Base-by-base conservation (phyloP, 2,888 invertebrate species). In the Apotomis capreana region DNA sequence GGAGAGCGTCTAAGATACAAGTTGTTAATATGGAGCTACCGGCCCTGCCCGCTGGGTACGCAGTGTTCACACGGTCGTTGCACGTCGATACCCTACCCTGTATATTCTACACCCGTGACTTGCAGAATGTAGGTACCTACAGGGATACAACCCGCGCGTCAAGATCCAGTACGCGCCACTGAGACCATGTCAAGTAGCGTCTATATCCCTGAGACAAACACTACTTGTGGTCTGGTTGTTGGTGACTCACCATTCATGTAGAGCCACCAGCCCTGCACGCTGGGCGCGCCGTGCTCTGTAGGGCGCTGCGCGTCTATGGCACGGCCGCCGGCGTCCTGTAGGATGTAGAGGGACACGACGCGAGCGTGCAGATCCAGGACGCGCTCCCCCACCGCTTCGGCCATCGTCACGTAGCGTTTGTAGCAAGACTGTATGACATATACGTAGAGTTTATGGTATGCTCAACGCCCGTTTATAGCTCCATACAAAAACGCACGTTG, bases 241-340 rank as follows among this genome's bases (percentile, higher is more conserved):
- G 51, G 67, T 37, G 4, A 65, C 80, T 74, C 81, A 95, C 96
- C 96, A 89, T 96, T 95, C 95, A 97, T 96, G 82, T 97, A 97
- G 36, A 97, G 93, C 96, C 97, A 97, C 97, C 97, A 97, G 94
- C 97, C 97, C 82, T 97, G 97, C 75, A 97, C 95, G 1, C 96
- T 95, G 55, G 96, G 97, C 3, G 97, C 96, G 3, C 97, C 97
- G 12, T 96, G 91, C 83, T 96, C 96, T 0, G 91, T 89, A 6
- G 76, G 78, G 2, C 82, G 78, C 57, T 94, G 94, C 73, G 94
- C 95, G 77, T 96, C 95, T 94, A 97, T 97, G 75, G 96, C 95
- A 52, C 97, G 90, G 0, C 96, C 96, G 46, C 97, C 97, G 0
- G 96, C 95, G 87, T 97, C 97, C 85, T 97, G 97, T 9, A 97